These are phyloP conservation scores for Trichopoda pennipes DNA, from an alignment of 2,888 invertebrate species.

Conservation along the genomic window DNA sequence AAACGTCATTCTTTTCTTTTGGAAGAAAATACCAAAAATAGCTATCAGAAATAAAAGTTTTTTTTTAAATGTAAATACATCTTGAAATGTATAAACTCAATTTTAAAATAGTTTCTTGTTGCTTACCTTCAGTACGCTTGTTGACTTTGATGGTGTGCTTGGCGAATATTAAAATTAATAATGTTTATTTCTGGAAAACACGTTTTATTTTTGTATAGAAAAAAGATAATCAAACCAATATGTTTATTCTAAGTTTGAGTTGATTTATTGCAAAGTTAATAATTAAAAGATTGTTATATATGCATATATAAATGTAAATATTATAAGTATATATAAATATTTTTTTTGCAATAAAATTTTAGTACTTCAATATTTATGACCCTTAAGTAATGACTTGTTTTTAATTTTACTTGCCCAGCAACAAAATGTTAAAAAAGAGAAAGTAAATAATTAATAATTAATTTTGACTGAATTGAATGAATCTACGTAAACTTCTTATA, in stretches of 20 bases:
- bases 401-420: background rate
- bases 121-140: conserved; percentile 61
- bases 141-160: background rate
- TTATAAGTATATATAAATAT: too few species aligned
- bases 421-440: background rate
- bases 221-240: conserved; percentile 24
- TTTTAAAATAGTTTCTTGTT: conserved; percentile 30
- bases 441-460: conserved; percentile 21
- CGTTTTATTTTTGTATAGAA: conserved; percentile 41
- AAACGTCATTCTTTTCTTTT: too few species aligned
- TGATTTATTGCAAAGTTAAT: background rate
- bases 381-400: background rate
- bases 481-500: conserved; percentile 15
- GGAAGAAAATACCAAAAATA: too few species aligned
- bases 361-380: conserved; percentile 24
- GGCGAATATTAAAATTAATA: conserved; percentile 2
- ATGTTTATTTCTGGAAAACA: conserved; percentile 31
- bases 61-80: background rate
- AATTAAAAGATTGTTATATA: too few species aligned
- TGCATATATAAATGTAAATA: too few species aligned
- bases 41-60: too few species aligned
- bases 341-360: conserved; percentile 11
- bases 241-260: conserved; percentile 1
- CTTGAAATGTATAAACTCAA: background rate
- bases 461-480: conserved; percentile 7